Conservation (phyloP, 2,888 invertebrate genomes). For the Copidosoma aretas region DNA sequence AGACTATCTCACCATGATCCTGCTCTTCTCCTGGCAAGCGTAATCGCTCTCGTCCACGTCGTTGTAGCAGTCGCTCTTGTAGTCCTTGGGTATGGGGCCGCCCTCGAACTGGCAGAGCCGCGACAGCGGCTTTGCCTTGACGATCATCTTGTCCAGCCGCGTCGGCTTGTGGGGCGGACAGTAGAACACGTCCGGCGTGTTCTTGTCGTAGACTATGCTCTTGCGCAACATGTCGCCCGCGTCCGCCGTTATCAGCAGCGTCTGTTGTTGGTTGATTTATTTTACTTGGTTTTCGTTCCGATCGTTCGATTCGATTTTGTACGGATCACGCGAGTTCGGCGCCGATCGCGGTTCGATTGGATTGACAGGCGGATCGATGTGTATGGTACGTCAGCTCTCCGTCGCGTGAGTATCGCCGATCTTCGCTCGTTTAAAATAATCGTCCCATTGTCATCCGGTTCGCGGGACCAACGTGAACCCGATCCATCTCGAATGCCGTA, state of each 20-base stretch:
- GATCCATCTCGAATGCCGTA: too few species aligned
- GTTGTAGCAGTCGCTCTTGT: constrained; percentile 80
- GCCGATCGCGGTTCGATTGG: too few species aligned
- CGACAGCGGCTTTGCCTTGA: constrained; percentile 72
- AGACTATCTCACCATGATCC: constrained; percentile 76
- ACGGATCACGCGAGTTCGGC: background rate
- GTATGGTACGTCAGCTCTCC: too few species aligned
- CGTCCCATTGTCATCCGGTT: too few species aligned
- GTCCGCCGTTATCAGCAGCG: constrained; percentile 49
- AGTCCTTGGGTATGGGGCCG: constrained; percentile 72
- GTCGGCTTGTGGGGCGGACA: constrained; percentile 81
- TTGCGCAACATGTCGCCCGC: constrained; percentile 78
- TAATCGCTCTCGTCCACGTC: constrained; percentile 81
- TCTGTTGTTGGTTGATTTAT: constrained; percentile 25
- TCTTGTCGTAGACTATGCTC: constrained; percentile 79
- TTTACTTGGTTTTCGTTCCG: too few species aligned
- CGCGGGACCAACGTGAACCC: too few species aligned
- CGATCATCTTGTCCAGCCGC: constrained; percentile 76
- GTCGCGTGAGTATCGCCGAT: too few species aligned
- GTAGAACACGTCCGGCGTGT: constrained; percentile 81
- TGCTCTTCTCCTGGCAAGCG: constrained; percentile 81
- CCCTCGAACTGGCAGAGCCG: constrained; percentile 80
- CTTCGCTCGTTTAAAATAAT: too few species aligned
- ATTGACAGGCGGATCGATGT: too few species aligned
- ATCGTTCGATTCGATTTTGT: background rate